Percentiles rank a stretch among this genome's conserved stretches.
These are phyloP conservation scores for Columba livia DNA, from an alignment of 2,113 vertebrate genomes.

Conservation along the genomic window DNA sequence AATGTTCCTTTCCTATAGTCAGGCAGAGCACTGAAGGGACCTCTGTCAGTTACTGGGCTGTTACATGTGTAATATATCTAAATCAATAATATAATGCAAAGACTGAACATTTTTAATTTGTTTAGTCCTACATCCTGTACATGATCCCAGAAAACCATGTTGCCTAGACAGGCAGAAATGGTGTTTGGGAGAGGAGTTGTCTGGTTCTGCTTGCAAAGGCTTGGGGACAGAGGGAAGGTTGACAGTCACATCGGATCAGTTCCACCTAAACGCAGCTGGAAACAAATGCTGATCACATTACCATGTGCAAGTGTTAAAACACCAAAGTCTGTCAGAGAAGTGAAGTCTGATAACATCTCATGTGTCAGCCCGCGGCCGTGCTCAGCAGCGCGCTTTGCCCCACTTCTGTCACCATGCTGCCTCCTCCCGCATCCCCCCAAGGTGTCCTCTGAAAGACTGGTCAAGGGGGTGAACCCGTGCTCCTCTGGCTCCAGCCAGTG, in stretches of 20 bases:
- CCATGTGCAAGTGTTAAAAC: neutral
- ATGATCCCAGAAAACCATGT: neutral
- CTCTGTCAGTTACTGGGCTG: neutral
- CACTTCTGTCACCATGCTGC: neutral
- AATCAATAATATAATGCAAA: neutral
- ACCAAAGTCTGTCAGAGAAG: neutral
- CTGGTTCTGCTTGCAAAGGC: neutral
- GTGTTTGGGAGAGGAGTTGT: neutral
- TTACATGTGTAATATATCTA: neutral
- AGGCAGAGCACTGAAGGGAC: neutral
- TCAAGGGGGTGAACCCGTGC: neutral
- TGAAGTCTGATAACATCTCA: neutral
- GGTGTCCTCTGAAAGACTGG: neutral
- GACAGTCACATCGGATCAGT: neutral
- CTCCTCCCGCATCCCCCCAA: neutral
- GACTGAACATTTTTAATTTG: neutral
- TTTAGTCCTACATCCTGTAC: neutral
- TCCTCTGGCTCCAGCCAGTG: neutral
- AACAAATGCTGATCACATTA: neutral
- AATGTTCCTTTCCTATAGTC: neutral
- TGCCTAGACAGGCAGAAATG: neutral
- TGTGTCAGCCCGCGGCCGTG: neutral
- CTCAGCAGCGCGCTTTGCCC: neutral
- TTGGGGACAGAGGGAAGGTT: neutral
- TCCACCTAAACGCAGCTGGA: neutral